Conservation (phyloP, 2,113 vertebrate species). For the Riparia riparia region DNA sequence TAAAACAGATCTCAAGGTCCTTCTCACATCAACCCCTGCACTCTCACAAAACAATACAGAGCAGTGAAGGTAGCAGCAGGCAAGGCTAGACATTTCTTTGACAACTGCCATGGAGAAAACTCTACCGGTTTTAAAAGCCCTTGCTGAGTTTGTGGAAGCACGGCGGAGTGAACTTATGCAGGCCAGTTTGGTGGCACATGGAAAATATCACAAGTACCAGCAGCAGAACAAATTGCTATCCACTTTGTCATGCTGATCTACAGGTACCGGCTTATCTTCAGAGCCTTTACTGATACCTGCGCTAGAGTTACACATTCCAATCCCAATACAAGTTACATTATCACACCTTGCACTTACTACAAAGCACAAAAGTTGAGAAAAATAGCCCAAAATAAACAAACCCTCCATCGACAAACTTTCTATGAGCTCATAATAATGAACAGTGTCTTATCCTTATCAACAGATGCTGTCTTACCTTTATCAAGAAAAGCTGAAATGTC, state of each 20-base stretch:
- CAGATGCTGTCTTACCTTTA: constrained; percentile 68
- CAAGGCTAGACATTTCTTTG: background rate
- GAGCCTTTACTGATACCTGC: constrained; percentile 54
- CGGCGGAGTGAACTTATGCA: background rate
- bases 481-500: constrained; percentile 41
- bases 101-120: background rate
- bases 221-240: constrained; percentile 31
- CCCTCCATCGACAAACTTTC: constrained; percentile 45
- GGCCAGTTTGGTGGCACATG: background rate
- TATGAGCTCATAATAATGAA: constrained; percentile 33
- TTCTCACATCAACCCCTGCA: background rate
- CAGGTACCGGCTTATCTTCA: constrained; percentile 65
- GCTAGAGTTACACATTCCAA: constrained; percentile 51
- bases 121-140: background rate
- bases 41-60: accelerated
- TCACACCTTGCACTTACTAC: constrained; percentile 35
- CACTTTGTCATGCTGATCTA: constrained; percentile 66
- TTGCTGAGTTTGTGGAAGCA: background rate
- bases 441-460: constrained; percentile 60
- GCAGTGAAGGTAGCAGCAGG: background rate
- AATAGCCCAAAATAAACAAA: constrained; percentile 32
- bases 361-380: constrained; percentile 41
- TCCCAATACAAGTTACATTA: constrained; percentile 43
- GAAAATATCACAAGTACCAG: constrained; percentile 37
- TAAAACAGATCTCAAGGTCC: background rate